These are phyloP conservation scores for Ormia ochracea DNA, from an alignment of 2,888 invertebrate genomes.

Conservation along the genomic window DNA sequence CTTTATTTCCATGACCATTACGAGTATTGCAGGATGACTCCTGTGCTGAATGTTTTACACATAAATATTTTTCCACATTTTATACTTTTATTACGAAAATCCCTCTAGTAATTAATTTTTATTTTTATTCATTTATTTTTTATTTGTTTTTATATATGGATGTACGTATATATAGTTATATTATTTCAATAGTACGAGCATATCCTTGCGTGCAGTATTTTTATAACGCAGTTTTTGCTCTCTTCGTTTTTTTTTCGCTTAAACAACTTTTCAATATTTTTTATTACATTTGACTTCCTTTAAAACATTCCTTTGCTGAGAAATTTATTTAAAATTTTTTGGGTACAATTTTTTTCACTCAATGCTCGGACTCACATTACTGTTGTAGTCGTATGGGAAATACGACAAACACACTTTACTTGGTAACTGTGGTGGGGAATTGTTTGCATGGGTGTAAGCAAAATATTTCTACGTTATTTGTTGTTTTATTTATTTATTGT, in stretches of 20 bases:
- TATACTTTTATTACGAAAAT: neutral
- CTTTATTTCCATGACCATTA: neutral
- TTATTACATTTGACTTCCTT: too few relatives aligned
- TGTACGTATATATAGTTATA: too few relatives aligned
- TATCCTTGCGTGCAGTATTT: too few relatives aligned
- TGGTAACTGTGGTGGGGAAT: constrained; percentile 7
- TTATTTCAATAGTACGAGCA: too few relatives aligned
- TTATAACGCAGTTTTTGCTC: too few relatives aligned
- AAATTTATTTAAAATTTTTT: neutral
- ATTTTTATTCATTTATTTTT: neutral
- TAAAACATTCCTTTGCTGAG: neutral
- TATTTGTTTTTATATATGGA: too few relatives aligned
- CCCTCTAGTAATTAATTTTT: constrained; percentile 11
- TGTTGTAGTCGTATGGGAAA: neutral
- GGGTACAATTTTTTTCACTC: neutral
- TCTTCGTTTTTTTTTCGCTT: too few relatives aligned
- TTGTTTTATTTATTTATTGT: constrained; percentile 23
- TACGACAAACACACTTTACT: neutral
- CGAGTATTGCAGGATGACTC: neutral
- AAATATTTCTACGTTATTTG: constrained; percentile 27
- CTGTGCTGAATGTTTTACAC: constrained; percentile 4
- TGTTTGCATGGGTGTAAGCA: neutral
- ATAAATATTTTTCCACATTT: neutral
- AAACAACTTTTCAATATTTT: too few relatives aligned
- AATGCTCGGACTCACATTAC: neutral